Conservation (phyloP, 1,140 invertebrate species). For the Meteorus sp. region DNA sequence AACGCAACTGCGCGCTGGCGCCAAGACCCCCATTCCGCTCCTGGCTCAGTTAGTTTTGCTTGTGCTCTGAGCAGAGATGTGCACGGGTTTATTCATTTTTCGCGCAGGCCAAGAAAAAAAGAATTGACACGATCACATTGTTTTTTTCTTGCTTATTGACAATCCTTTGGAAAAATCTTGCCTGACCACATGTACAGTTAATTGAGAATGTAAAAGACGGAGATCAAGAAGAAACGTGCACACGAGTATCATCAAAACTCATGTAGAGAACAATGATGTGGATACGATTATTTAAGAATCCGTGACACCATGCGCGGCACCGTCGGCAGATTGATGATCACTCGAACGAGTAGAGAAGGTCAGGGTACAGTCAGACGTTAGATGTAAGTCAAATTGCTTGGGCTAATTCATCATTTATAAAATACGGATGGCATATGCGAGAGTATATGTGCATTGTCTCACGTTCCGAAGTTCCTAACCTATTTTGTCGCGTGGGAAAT, state of each 20-base stretch:
- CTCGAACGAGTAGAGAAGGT: slow-evolving; percentile 1
- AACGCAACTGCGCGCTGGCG: slow-evolving; percentile 1
- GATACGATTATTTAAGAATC: too few species aligned
- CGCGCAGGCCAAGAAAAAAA: not conserved
- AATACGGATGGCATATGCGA: too few species aligned
- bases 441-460: too few species aligned
- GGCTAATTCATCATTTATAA: not conserved
- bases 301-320: slow-evolving; percentile 7
- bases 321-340: slow-evolving; percentile 6
- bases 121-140: not conserved
- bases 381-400: slow-evolving; percentile 6
- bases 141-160: not conserved
- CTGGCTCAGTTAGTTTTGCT: slow-evolving; percentile 2
- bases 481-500: too few species aligned
- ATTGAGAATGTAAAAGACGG: not conserved
- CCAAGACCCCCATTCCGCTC: not conserved
- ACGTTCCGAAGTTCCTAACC: too few species aligned
- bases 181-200: not conserved
- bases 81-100: not conserved
- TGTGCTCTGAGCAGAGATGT: slow-evolving; percentile 4
- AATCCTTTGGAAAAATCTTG: not conserved
- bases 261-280: too few species aligned
- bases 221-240: not conserved
- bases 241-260: too few species aligned
- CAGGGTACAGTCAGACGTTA: not conserved